phyloP scores from a whole-genome alignment of 2,797 vertebrate species.

The Pogonophryne albipinna region DNA sequence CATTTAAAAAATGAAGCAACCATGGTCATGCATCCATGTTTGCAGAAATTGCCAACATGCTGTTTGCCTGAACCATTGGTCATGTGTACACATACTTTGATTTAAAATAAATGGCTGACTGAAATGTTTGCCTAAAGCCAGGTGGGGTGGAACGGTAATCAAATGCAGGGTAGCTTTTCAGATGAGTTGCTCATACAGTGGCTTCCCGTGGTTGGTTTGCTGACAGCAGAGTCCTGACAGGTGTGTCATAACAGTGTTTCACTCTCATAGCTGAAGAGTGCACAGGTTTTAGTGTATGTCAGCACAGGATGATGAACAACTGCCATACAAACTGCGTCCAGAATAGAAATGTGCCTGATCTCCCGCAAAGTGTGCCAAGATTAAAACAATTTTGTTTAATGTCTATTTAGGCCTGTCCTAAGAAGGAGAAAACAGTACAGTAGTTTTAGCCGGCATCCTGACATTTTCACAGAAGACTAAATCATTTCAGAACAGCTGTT shows the following conservation, averaged over 20 bases:
- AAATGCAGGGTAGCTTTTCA: conserved; percentile 31
- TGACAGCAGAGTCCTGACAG: conserved; percentile 48
- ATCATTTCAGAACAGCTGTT: conserved; percentile 32
- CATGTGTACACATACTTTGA: conserved; percentile 39
- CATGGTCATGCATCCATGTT: conserved; percentile 14
- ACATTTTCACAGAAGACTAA: conserved; percentile 15
- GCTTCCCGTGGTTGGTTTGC: conserved; percentile 42
- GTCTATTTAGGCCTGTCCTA: neutral
- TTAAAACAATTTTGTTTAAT: conserved; percentile 4
- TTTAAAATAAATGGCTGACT: conserved; percentile 56
- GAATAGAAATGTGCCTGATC: conserved; percentile 12
- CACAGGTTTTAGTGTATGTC: neutral
- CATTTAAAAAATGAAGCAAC: conserved; percentile 26
- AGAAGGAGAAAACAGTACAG: neutral
- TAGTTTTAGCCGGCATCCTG: neutral
- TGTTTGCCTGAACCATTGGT: conserved; percentile 19
- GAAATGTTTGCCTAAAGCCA: conserved; percentile 18
- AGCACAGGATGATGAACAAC: conserved; percentile 30
- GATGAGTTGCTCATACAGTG: conserved; percentile 37
- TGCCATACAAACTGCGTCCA: conserved; percentile 2
- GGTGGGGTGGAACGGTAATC: conserved; percentile 30
- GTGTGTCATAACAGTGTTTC: conserved; percentile 44
- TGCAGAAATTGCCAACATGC: conserved; percentile 31
- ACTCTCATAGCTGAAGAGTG: conserved; percentile 7
- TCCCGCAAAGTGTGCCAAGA: conserved; percentile 13